Conservation (phyloP, 2,113 vertebrate species). For the Phyllostomus discolor region DNA sequence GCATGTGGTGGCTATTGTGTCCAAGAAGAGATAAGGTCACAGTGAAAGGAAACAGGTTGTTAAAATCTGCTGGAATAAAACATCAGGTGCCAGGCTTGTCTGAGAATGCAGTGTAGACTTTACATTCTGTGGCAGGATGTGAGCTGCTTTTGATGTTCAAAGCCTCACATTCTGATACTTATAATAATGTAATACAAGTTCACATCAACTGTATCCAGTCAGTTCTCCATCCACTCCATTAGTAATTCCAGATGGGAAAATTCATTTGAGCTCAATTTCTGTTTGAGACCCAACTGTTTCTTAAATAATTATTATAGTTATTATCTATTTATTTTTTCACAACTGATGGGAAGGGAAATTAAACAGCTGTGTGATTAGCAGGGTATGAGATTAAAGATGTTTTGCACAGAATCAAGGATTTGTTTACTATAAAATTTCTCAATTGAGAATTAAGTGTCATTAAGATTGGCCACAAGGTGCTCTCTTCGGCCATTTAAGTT, state of each 20-base stretch:
- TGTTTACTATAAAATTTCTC: slow-evolving; percentile 78
- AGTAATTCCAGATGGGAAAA: slow-evolving; percentile 59
- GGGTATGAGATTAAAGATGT: slow-evolving; percentile 84
- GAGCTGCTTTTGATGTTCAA: not conserved
- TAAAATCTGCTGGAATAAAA: not conserved
- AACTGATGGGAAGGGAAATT: slow-evolving; percentile 73
- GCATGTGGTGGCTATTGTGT: rapidly evolving
- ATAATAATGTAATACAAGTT: not conserved
- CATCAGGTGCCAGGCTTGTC: not conserved
- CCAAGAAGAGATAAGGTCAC: not conserved
- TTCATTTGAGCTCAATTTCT: slow-evolving; percentile 75
- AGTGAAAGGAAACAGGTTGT: not conserved
- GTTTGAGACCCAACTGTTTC: slow-evolving; percentile 73
- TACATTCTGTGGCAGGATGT: not conserved
- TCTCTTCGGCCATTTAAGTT: slow-evolving; percentile 28
- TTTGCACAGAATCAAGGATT: slow-evolving; percentile 75
- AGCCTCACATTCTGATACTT: slow-evolving; percentile 35
- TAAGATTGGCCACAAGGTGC: slow-evolving; percentile 35
- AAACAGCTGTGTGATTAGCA: slow-evolving; percentile 84
- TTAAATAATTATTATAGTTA: slow-evolving; percentile 69
- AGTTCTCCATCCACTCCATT: not conserved
- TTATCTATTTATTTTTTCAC: slow-evolving; percentile 75
- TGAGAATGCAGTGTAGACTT: not conserved
- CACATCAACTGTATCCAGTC: not conserved
- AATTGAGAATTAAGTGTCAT: slow-evolving; percentile 73